These are phyloP conservation scores for Chromobotia macracanthus DNA, from an alignment of 2,797 vertebrate species.

Conservation along the genomic window DNA sequence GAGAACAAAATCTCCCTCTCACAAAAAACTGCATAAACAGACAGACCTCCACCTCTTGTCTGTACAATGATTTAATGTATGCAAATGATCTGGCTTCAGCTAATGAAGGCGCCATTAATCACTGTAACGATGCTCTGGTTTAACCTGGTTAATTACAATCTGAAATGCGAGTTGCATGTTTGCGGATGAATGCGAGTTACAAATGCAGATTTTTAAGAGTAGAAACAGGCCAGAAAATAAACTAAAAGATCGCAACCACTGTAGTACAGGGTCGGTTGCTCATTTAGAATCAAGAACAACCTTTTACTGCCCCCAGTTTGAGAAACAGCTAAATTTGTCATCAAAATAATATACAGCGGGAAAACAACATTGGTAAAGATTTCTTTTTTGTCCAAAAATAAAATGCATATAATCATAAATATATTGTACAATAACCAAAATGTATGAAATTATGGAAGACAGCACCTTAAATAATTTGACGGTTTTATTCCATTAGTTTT, in stretches of 20 bases:
- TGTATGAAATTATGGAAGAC: background rate
- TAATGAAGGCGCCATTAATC: conserved; percentile 85
- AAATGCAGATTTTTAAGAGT: conserved; percentile 33
- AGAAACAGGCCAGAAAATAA: conserved; percentile 3
- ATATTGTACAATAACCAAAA: background rate
- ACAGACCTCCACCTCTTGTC: conserved; percentile 24
- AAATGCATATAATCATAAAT: background rate
- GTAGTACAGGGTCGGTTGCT: background rate
- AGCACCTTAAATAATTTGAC: background rate
- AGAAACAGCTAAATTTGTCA: background rate
- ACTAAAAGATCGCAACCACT: background rate
- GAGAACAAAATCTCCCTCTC: conserved; percentile 39
- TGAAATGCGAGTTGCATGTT: conserved; percentile 50
- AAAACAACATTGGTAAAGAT: background rate
- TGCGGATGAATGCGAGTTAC: conserved; percentile 39
- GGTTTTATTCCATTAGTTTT: background rate
- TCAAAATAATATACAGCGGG: background rate
- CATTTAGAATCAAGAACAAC: background rate
- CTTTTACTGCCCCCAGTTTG: background rate
- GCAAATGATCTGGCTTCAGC: conserved; percentile 80
- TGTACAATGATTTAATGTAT: conserved; percentile 77
- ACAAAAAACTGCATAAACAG: conserved; percentile 25
- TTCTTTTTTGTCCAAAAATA: background rate
- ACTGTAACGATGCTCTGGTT: conserved; percentile 80
- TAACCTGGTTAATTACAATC: conserved; percentile 77